These are phyloP conservation scores for Mobula birostris DNA, from an alignment of 2,113 vertebrate species.

Conservation along the genomic window DNA sequence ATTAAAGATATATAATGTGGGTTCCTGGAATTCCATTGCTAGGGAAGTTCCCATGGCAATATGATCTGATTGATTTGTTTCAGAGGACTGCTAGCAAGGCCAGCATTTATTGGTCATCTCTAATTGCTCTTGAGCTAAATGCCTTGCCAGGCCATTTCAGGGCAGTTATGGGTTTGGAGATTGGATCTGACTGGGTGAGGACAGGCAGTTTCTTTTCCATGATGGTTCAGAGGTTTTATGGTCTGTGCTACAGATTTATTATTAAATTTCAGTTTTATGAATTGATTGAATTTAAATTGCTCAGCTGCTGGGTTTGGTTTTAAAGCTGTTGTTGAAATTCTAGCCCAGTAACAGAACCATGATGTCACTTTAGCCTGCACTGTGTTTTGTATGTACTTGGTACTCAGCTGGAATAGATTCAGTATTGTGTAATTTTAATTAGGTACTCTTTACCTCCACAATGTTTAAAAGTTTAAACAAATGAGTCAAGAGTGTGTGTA, in stretches of 20 bases:
- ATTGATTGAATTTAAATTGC: too few species aligned
- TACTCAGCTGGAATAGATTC: not conserved
- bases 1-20: not conserved
- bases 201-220: too few species aligned
- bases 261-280: too few species aligned
- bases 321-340: too few species aligned
- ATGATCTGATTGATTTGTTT: not conserved
- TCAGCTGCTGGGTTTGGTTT: too few species aligned
- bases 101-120: not conserved
- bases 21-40: not conserved
- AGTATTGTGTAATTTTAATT: not conserved
- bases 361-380: not conserved
- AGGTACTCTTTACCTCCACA: not conserved
- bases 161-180: too few species aligned
- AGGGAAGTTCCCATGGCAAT: not conserved
- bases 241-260: too few species aligned
- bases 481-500: not conserved
- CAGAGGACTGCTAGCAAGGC: too few species aligned
- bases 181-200: too few species aligned
- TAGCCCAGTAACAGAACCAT: too few species aligned
- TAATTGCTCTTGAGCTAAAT: not conserved
- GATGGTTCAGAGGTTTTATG: too few species aligned
- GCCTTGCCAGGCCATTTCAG: too few species aligned
- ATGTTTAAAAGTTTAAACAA: constrained; percentile 14
- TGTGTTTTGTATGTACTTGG: not conserved